phyloP scores from a whole-genome alignment of 2,797 vertebrate genomes.

The Trichosurus vulpecula region DNA sequence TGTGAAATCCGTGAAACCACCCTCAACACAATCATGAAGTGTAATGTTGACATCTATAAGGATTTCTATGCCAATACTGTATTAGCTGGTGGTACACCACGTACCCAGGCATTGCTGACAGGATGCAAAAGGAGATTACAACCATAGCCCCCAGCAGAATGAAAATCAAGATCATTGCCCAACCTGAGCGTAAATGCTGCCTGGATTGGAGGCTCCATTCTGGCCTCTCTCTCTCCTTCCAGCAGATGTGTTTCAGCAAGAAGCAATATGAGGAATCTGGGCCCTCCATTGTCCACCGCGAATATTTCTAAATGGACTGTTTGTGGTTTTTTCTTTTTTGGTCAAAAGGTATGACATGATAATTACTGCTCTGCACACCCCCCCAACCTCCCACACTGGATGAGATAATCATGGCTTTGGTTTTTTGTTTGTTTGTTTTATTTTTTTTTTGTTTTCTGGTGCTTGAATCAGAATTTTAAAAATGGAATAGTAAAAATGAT shows the following conservation, averaged over 20 bases:
- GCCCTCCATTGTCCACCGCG: not conserved
- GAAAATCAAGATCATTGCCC: not conserved
- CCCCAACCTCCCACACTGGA: not conserved
- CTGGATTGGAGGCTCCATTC: not conserved
- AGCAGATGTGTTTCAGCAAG: not conserved
- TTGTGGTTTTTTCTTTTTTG: not conserved
- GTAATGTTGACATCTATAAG: not conserved
- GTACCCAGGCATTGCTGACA: not conserved
- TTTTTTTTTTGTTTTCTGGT: not conserved
- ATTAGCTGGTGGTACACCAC: not conserved
- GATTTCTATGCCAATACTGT: not conserved
- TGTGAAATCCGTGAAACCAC: not conserved
- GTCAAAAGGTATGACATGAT: not conserved
- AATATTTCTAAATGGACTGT: not conserved
- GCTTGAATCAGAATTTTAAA: not conserved
- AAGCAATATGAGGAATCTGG: not conserved
- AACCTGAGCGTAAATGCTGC: not conserved
- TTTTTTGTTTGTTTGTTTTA: not conserved
- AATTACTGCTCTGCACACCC: no score
- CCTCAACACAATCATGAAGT: not conserved
- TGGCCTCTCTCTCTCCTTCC: not conserved
- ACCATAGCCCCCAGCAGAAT: not conserved
- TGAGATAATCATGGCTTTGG: not conserved
- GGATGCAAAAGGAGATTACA: not conserved
- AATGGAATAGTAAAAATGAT: not conserved